Evolutionary conservation across 1,140 invertebrate genomes (phyloP), one percentile per base, ranked within the genome.

Genomic region (Pinna nobilis): DNA sequence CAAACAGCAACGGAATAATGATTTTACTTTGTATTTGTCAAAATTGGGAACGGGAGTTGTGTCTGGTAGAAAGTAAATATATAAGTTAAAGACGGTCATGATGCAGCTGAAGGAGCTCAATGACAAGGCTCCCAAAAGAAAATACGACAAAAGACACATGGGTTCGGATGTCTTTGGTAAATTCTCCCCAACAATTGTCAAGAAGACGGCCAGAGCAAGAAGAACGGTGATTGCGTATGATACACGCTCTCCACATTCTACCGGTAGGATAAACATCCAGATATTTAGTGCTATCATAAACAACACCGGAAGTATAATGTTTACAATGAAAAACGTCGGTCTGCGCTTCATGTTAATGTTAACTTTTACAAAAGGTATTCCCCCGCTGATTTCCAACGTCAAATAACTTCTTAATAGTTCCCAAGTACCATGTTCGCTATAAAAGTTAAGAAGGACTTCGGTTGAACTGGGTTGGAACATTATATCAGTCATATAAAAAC

Each of bases 31-130:
- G 15, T n/a, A 35, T 32, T 30, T 33, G 30, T 35, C 13, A 25
- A 7, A 7, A 9, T 59, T 59, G 2, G 55, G 55, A n/a, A 59
- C 55, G 13, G 55, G 55, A n/a, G 11, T 59, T 1, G 28, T 18
- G 3, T 59, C 30, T n/a, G 39, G 35, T 25, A 18, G 39, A 15
- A 59, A 66, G 18, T 57, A 59, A 20, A 72, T 23, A 2, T 47
- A 41, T 9, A 72, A 18, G 18, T 51, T 50, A n/a, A 65, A 9
- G 20, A 72, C 66, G 18, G 63, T 55, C 11, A 72, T 23, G n/a
- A 72, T 30, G n/a, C 70, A 72, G 23, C 65, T 72, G 13, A 65
- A 2, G 28, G 70, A 57, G 39, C 70, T 72, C 6, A 72, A 39
- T 5, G 66, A 7, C 15, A 72, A n/a, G n/a, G 65, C 70, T 28